phyloP scores from a whole-genome alignment of 2,888 invertebrate species.

The Dryobota labecula region DNA sequence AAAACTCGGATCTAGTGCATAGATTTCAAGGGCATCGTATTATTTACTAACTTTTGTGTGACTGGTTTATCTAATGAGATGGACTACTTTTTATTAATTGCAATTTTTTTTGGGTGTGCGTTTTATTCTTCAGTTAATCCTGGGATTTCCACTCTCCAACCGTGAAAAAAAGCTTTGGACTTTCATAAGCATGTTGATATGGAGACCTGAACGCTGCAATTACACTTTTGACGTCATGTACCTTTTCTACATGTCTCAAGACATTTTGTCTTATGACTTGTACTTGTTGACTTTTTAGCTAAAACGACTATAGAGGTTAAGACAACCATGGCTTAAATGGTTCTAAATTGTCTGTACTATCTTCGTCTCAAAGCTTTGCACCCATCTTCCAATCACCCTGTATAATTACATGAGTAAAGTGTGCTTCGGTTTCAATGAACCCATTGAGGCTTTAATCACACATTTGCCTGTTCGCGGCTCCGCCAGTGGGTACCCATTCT shows the following conservation, averaged over 20 bases:
- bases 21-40: slow-evolving; percentile 53
- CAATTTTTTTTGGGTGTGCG: neutral
- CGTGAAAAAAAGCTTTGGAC: neutral
- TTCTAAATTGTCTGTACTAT: too few relatives aligned
- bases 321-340: too few relatives aligned
- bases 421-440: slow-evolving; percentile 22
- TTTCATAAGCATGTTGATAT: neutral
- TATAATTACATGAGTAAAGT: slow-evolving; percentile 22
- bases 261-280: neutral
- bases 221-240: neutral
- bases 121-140: neutral
- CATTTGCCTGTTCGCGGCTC: too few relatives aligned
- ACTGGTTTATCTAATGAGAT: slow-evolving; percentile 21
- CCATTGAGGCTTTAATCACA: neutral
- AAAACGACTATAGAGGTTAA: too few relatives aligned
- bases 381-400: too few relatives aligned
- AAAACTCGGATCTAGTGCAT: slow-evolving; percentile 46
- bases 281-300: neutral
- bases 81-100: neutral
- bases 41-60: slow-evolving; percentile 54
- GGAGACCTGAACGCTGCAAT: neutral
- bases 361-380: too few relatives aligned
- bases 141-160: neutral
- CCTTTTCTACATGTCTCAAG: neutral
- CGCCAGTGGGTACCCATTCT: too few relatives aligned